Conservation (phyloP, 2,888 invertebrate genomes). For the Norana najaformis region DNA sequence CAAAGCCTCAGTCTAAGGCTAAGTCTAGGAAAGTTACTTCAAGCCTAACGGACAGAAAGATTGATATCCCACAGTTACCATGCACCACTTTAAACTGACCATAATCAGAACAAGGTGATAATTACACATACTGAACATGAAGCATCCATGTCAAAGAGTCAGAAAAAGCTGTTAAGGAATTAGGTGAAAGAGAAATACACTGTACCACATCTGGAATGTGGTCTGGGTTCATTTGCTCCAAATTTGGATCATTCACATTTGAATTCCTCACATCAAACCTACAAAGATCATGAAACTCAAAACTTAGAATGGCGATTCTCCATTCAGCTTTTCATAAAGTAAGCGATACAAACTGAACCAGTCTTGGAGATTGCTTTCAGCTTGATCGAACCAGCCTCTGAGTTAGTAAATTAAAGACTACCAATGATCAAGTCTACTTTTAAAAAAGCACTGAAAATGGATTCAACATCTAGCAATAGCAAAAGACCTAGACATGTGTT, state of each 20-base stretch:
- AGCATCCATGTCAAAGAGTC: neutral
- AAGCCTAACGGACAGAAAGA: too few species aligned
- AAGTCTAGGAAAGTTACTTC: too few species aligned
- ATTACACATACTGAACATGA: neutral
- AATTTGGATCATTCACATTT: conserved; percentile 86
- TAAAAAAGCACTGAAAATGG: neutral
- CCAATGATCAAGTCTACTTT: neutral
- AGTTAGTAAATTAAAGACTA: neutral
- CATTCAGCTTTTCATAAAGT: neutral
- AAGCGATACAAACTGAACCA: neutral
- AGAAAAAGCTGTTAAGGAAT: neutral
- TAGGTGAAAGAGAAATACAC: conserved; percentile 25
- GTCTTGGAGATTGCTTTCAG: too few species aligned
- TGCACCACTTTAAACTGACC: too few species aligned
- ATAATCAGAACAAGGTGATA: too few species aligned
- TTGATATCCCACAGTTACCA: too few species aligned
- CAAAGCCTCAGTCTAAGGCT: too few species aligned
- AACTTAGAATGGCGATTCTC: neutral
- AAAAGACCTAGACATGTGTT: too few species aligned
- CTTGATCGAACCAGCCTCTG: neutral
- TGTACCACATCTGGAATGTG: conserved; percentile 79
- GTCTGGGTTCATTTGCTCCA: conserved; percentile 75
- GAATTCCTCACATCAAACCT: conserved; percentile 86
- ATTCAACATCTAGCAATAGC: too few species aligned
- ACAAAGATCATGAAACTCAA: conserved; percentile 46